These are phyloP conservation scores for Coptodon bakossiorum DNA, from an alignment of 2,113 vertebrate species.

Conservation along the genomic window DNA sequence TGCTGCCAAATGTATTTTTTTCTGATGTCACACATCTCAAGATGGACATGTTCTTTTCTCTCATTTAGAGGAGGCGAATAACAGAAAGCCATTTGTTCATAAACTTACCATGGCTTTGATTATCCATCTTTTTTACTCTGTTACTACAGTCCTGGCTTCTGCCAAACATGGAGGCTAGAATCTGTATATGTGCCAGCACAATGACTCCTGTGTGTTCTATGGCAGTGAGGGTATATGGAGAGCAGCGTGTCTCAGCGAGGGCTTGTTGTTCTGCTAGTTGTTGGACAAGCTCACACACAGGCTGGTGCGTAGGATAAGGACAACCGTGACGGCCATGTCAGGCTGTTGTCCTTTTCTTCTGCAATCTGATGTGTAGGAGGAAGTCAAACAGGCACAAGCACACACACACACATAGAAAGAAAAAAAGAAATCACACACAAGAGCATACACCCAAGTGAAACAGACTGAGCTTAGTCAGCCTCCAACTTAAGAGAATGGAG, in stretches of 20 bases:
- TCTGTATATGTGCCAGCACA: constrained; percentile 16
- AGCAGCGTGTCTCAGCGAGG: constrained; percentile 18
- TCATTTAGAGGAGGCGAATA: background rate
- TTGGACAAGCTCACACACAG: constrained; percentile 46
- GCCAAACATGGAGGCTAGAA: constrained; percentile 28
- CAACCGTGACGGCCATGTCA: constrained; percentile 38
- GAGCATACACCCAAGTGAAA: background rate
- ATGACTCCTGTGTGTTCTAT: constrained; percentile 21
- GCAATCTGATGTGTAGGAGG: constrained; percentile 63
- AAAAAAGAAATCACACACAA: background rate
- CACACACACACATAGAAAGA: background rate
- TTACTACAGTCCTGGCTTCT: background rate
- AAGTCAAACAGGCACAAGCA: constrained; percentile 14
- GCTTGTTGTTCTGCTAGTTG: constrained; percentile 37
- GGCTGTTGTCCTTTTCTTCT: constrained; percentile 64
- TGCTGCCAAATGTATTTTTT: background rate
- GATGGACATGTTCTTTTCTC: background rate
- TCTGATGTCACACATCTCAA: constrained; percentile 5
- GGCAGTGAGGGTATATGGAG: constrained; percentile 29
- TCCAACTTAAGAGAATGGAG: background rate
- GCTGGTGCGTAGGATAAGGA: constrained; percentile 70
- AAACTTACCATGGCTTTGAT: background rate
- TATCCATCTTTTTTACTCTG: background rate
- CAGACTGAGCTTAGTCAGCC: constrained; percentile 5
- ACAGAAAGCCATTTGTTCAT: background rate